Conservation (phyloP, 2,113 vertebrate species). For the Labeo rohita region DNA sequence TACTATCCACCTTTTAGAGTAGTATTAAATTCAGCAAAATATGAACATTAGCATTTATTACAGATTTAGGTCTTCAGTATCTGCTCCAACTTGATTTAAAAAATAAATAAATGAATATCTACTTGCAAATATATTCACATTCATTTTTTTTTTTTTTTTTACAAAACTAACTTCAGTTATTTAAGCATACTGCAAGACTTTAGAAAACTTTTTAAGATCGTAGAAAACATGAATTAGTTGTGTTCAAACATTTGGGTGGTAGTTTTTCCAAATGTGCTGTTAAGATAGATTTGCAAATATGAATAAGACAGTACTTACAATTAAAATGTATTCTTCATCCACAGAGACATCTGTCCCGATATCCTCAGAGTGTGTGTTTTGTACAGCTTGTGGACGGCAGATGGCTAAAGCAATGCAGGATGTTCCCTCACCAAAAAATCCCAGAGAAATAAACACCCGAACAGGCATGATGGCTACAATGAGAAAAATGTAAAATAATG, state of each 20-base stretch:
- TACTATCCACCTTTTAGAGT: background rate
- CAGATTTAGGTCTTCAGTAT: too few species aligned
- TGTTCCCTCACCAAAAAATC: conserved; percentile 20
- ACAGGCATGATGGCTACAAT: background rate
- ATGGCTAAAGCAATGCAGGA: conserved; percentile 53
- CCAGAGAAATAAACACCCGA: conserved; percentile 31
- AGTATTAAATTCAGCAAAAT: background rate
- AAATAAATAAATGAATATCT: too few species aligned
- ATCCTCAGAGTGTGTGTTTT: conserved; percentile 34
- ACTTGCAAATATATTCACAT: too few species aligned
- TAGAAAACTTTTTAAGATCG: too few species aligned
- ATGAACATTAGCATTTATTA: background rate
- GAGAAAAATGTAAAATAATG: too few species aligned
- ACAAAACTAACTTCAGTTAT: too few species aligned
- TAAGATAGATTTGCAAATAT: background rate
- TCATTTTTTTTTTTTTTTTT: too few species aligned
- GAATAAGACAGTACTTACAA: background rate
- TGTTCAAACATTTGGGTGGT: background rate
- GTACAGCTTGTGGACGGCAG: conserved; percentile 45
- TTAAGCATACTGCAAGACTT: too few species aligned
- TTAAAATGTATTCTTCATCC: conserved; percentile 2
- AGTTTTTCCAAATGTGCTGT: background rate
- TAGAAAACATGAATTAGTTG: background rate
- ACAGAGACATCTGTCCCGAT: background rate
- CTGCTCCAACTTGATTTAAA: background rate